Evolutionary conservation across 2,888 invertebrate genomes (phyloP), one percentile per base, ranked within the genome.

Genomic region (Eupelmus urozonus): DNA sequence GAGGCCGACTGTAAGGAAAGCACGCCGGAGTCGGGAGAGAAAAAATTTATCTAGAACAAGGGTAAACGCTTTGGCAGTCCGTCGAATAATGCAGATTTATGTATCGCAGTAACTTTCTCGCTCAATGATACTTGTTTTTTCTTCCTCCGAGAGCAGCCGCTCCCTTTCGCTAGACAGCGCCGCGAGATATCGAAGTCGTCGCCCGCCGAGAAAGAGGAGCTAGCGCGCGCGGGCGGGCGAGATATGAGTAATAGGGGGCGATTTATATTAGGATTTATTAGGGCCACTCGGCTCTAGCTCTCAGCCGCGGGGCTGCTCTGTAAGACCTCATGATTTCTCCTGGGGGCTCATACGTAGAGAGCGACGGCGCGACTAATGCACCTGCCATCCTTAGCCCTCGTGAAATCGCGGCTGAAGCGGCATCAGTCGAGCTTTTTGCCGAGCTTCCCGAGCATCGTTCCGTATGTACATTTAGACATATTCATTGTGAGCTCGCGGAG

Each of bases 241-340:
- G 66, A 66, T 66, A 66, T 66, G 66, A 66, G 66, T 66, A 66
- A 53, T 66, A n/a, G 83, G 82, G 85, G 87, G 84, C 84, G 88
- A 88, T 88, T 87, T 86, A 86, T 88, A 88, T 88, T 88, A 86
- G 87, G 88, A 88, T 88, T 88, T 88, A 88, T 88, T 87, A 88
- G 85, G 83, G 81, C 81, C 82, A 82, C 83, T 86, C 83, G 77
- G 82, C 84, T 81, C 81, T 79, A 82, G 80, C n/a, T n/a, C n/a
- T n/a, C n/a, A n/a, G n/a, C 51, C 20, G 20, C 51, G 20, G 34
- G 51, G 66, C n/a, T n/a, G n/a, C n/a, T n/a, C n/a, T n/a, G 51
- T 86, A 88, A 86, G 85, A 87, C 86, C 87, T 86, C 83, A 85
- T 88, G 88, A 88, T 88, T 88, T 88, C 88, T 87, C 88, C 79